Percentiles rank a stretch among this genome's conserved stretches.
Evolutionary conservation across 2,797 vertebrate species (phyloP).

Genomic region (Notolabrus celidotus): DNA sequence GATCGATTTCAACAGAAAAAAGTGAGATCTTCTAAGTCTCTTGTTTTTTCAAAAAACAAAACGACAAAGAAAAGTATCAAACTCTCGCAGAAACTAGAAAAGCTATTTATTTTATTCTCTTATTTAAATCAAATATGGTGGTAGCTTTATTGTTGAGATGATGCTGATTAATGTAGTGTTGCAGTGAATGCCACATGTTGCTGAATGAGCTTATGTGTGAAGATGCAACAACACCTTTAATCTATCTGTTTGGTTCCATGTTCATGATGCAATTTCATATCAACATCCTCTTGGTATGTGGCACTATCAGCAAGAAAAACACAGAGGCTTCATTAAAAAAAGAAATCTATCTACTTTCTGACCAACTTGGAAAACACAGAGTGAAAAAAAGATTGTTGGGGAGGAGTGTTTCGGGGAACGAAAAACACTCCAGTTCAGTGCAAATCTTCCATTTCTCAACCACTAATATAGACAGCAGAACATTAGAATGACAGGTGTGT

Average conservation of each 20-base stretch:
- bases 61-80: too few species aligned
- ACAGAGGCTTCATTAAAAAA: background rate
- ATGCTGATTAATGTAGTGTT: background rate
- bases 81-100: too few species aligned
- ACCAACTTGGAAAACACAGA: conserved; percentile 12
- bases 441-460: conserved; percentile 63
- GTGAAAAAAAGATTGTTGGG: background rate
- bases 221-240: background rate
- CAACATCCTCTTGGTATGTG: background rate
- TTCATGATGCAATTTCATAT: background rate
- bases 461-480: conserved; percentile 41
- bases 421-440: background rate
- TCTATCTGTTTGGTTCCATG: background rate
- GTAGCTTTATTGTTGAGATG: too few species aligned
- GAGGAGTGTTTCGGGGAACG: conserved; percentile 39
- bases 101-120: too few species aligned
- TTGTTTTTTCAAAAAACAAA: too few species aligned
- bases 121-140: too few species aligned
- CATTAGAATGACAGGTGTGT: conserved; percentile 58
- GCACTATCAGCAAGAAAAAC: background rate
- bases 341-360: background rate
- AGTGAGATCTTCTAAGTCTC: too few species aligned
- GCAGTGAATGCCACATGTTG: background rate
- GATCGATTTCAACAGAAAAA: too few species aligned
- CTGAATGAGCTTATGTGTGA: background rate